These are phyloP conservation scores for Anticlea derivata DNA, from an alignment of 2,888 invertebrate species.

Conservation along the genomic window DNA sequence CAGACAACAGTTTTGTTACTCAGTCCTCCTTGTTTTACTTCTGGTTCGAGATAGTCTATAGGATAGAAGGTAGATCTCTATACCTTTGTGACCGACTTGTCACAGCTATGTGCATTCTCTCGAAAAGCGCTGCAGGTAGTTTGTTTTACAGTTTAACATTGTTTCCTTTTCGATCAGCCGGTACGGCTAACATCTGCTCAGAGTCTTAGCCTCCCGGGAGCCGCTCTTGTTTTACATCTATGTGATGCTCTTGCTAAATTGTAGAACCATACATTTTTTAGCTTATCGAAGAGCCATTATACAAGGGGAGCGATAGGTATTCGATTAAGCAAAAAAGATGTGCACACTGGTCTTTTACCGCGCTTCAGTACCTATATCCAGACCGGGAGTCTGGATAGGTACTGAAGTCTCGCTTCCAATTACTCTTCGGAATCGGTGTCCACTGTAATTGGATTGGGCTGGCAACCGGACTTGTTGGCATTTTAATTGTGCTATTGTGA, in stretches of 20 bases:
- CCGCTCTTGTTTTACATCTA: constrained; percentile 51
- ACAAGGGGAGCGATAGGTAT: neutral
- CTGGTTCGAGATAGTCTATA: constrained; percentile 39
- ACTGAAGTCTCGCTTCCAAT: constrained; percentile 76
- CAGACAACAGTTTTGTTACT: constrained; percentile 26
- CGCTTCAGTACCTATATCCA: constrained; percentile 63
- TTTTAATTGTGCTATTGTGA: constrained; percentile 84
- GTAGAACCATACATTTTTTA: constrained; percentile 1
- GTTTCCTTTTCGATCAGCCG: constrained; percentile 72
- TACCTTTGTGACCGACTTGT: constrained; percentile 48
- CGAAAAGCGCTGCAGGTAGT: constrained; percentile 60
- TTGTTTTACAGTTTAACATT: constrained; percentile 76
- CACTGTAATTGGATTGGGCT: constrained; percentile 82
- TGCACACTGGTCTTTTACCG: constrained; percentile 35
- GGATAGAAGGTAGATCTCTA: too few species aligned
- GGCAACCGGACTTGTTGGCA: constrained; percentile 82
- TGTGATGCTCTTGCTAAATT: constrained; percentile 43
- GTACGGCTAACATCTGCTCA: constrained; percentile 64
- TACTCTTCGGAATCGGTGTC: constrained; percentile 82
- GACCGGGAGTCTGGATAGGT: constrained; percentile 66
- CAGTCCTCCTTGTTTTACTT: constrained; percentile 37
- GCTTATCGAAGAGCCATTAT: neutral
- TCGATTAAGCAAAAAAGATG: constrained; percentile 1
- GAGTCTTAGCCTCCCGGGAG: constrained; percentile 47
- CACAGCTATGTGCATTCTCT: constrained; percentile 42